These are phyloP conservation scores for Vireo altiloquus DNA, from an alignment of 2,113 vertebrate genomes.

Conservation along the genomic window DNA sequence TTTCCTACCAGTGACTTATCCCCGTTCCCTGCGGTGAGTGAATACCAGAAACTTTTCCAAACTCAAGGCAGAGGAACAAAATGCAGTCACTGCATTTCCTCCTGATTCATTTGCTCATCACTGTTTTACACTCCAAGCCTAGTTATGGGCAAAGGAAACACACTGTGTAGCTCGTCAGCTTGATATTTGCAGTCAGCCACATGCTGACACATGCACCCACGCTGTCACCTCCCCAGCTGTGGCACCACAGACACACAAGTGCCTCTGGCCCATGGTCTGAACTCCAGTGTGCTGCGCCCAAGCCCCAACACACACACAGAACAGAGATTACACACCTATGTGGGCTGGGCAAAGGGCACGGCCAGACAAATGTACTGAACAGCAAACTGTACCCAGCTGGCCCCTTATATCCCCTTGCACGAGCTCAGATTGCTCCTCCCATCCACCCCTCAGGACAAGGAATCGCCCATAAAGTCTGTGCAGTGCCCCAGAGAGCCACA, in stretches of 20 bases:
- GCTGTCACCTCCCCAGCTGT: accelerated
- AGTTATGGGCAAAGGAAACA: background rate
- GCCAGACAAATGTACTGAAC: background rate
- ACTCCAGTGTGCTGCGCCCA: background rate
- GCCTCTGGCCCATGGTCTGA: background rate
- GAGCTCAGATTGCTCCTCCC: background rate
- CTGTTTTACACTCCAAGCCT: background rate
- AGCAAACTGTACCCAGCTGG: background rate
- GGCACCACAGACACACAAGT: background rate
- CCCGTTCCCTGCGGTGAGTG: background rate
- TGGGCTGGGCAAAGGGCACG: background rate
- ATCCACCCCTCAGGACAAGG: background rate
- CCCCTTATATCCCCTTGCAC: background rate
- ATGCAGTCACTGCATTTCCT: background rate
- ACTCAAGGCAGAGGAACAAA: background rate
- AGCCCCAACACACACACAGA: background rate
- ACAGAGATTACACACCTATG: accelerated
- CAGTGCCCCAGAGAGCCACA: background rate
- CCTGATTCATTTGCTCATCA: background rate
- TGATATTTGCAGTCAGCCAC: background rate
- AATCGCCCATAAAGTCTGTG: background rate
- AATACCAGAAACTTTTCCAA: background rate
- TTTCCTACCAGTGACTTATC: background rate
- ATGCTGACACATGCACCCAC: background rate
- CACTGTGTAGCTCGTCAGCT: background rate